Base-by-base conservation (phyloP, 2,797 vertebrate species). In the Zalophus californianus region DNA sequence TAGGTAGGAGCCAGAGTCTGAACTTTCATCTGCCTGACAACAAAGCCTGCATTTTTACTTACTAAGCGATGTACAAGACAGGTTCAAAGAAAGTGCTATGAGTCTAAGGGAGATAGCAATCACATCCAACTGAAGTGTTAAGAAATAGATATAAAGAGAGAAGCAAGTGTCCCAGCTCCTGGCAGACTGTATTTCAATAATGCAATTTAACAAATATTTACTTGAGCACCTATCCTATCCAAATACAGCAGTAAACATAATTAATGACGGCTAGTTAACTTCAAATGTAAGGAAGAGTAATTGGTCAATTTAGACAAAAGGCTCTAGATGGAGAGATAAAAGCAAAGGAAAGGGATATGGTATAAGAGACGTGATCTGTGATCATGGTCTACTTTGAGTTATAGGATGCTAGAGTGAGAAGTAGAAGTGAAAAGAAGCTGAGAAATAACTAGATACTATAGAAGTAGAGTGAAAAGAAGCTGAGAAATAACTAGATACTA, bases 261-360 rank as follows among this genome's bases (percentile, higher is more conserved):
- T 27, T 48, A 62, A 13, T 56, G 84, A 77, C 54, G 89, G 56
- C 68, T 75, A 82, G 41, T 52, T 90, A 91, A 94, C 54, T 91
- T 91, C 86, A 38, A 66, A 87, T 97, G 66, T 91, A 41, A 94
- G 85, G 82, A 96, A 77, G 77, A 94, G 12, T 86, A 90, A 96
- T 68, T 56, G 54, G 58, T 78, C 56, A 92, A 79, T 95, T 94
- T 86, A 86, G 44, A 77, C 27, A n/a, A 86, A 86, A 52, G 38
- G 15, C 15, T 87, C 52, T 85, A 58, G 54, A 79, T 75, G 56
- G 77, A 68, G 88, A 87, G 82, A 77, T 88, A 90, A 86, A 73
- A 83, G 44, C 38, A 89, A 92, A 89, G 27, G 16, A 86, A 75
- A 84, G 50, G 16, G 77, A 52, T 64, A 23, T 25, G 41, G 32